These are phyloP conservation scores for Pseudeuparius sepicola DNA, from an alignment of 2,888 invertebrate genomes.

Conservation along the genomic window DNA sequence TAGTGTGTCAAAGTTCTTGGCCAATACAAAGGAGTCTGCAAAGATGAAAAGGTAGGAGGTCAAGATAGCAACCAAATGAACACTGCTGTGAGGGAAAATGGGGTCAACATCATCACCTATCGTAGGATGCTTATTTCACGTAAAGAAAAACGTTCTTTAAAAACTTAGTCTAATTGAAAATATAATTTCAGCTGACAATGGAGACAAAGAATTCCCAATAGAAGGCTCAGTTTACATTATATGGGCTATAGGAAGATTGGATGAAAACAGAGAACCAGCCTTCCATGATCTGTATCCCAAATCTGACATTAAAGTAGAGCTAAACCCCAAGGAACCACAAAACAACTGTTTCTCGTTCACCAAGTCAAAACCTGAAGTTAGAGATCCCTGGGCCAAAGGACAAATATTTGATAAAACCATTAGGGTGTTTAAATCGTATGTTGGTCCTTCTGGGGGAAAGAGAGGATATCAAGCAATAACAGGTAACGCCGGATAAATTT, in stretches of 20 bases:
- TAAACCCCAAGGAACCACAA: slow-evolving; percentile 53
- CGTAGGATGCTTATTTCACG: slow-evolving; percentile 65
- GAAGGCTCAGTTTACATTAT: slow-evolving; percentile 53
- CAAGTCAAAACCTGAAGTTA: slow-evolving; percentile 33
- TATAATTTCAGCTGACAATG: slow-evolving; percentile 61
- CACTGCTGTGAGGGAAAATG: slow-evolving; percentile 59
- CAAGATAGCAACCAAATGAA: slow-evolving; percentile 73
- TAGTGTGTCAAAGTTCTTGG: slow-evolving; percentile 80
- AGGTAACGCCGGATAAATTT: no score
- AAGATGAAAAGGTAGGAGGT: slow-evolving; percentile 72
- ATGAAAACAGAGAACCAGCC: slow-evolving; percentile 66
- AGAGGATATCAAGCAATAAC: slow-evolving; percentile 68
- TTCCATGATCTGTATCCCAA: slow-evolving; percentile 76
- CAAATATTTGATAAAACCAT: slow-evolving; percentile 59
- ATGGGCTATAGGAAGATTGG: slow-evolving; percentile 78
- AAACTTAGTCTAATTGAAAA: no score
- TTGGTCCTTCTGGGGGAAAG: slow-evolving; percentile 77
- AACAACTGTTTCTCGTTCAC: slow-evolving; percentile 71
- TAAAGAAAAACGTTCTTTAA: no score
- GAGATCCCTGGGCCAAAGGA: slow-evolving; percentile 49
- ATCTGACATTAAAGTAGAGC: slow-evolving; percentile 54
- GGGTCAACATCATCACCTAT: slow-evolving; percentile 70
- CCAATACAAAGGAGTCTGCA: slow-evolving; percentile 77
- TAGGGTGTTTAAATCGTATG: slow-evolving; percentile 66
- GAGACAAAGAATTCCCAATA: slow-evolving; percentile 62